These are phyloP conservation scores for Psilopsiagon aurifrons DNA, from an alignment of 2,113 vertebrate genomes.

Conservation along the genomic window DNA sequence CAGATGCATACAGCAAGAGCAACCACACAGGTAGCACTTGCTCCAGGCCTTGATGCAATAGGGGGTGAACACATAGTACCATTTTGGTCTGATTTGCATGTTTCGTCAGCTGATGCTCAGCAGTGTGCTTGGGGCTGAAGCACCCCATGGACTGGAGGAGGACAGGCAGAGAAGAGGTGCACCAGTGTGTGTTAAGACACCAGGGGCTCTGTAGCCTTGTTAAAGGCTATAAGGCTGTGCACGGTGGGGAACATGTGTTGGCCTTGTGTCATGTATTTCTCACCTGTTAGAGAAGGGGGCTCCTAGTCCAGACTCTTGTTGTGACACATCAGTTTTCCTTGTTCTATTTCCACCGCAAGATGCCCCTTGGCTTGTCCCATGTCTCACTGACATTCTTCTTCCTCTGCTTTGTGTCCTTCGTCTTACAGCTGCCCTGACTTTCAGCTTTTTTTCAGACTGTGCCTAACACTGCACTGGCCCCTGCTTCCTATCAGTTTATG, in stretches of 20 bases:
- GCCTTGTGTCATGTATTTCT: fast-evolving
- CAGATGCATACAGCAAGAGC: not conserved
- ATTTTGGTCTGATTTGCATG: not conserved
- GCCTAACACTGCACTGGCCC: not conserved
- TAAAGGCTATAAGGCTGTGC: not conserved
- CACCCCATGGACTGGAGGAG: not conserved
- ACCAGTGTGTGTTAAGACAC: fast-evolving
- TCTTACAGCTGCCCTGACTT: not conserved
- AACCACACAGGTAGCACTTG: not conserved
- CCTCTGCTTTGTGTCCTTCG: not conserved
- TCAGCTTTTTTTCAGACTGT: not conserved
- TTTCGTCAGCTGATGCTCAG: not conserved
- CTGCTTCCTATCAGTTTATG: not conserved
- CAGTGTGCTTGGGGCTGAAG: not conserved
- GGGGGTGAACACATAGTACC: fast-evolving
- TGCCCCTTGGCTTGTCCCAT: not conserved
- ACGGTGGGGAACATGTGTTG: fast-evolving
- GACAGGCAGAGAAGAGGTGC: not conserved
- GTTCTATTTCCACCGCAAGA: not conserved
- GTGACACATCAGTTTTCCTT: not conserved
- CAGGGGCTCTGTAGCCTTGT: too few relatives aligned
- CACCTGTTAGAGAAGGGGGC: not conserved
- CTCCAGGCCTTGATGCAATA: not conserved
- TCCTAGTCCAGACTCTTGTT: fast-evolving
- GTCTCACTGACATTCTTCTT: not conserved